A percentile compares a stretch with the other conserved stretches of the same genome.
Conservation (phyloP, 2,797 vertebrate species). For the Myotis vivesi region DNA sequence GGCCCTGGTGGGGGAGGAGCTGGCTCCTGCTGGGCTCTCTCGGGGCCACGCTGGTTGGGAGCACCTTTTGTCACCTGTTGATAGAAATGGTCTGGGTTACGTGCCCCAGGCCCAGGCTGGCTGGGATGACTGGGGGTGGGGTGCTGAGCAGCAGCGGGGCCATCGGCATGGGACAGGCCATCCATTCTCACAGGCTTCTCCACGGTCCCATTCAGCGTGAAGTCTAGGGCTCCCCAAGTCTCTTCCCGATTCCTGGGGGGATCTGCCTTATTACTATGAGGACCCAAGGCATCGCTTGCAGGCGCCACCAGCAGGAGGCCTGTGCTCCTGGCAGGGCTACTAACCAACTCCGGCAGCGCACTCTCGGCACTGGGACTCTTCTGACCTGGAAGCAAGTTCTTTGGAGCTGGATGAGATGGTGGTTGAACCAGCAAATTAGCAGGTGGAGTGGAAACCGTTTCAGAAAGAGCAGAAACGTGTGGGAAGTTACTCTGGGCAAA, state of each 20-base stretch:
- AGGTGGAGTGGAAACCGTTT: constrained; percentile 78
- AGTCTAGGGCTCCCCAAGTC: constrained; percentile 89
- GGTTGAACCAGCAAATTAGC: constrained; percentile 70
- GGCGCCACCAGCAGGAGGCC: constrained; percentile 74
- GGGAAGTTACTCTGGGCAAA: constrained; percentile 82
- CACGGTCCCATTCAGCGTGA: constrained; percentile 87
- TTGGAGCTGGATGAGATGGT: constrained; percentile 77
- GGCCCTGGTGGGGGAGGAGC: constrained; percentile 59
- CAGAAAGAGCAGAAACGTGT: constrained; percentile 75
- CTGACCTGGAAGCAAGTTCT: constrained; percentile 86
- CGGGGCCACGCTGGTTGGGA: constrained; percentile 84
- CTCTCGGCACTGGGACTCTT: constrained; percentile 77
- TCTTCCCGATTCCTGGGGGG: constrained; percentile 70
- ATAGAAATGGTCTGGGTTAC: constrained; percentile 90
- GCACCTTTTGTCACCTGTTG: constrained; percentile 95
- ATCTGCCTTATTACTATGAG: constrained; percentile 75
- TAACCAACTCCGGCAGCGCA: constrained; percentile 70
- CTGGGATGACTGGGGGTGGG: constrained; percentile 61
- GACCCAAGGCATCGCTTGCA: constrained; percentile 68
- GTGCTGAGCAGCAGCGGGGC: constrained; percentile 77
- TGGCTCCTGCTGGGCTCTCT: constrained; percentile 71
- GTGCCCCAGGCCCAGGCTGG: constrained; percentile 70
- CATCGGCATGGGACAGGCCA: constrained; percentile 61
- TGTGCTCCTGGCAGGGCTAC: constrained; percentile 59
- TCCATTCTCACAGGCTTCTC: constrained; percentile 75